Base-by-base conservation (phyloP, 2,113 vertebrate genomes). In the Heterotis niloticus region DNA sequence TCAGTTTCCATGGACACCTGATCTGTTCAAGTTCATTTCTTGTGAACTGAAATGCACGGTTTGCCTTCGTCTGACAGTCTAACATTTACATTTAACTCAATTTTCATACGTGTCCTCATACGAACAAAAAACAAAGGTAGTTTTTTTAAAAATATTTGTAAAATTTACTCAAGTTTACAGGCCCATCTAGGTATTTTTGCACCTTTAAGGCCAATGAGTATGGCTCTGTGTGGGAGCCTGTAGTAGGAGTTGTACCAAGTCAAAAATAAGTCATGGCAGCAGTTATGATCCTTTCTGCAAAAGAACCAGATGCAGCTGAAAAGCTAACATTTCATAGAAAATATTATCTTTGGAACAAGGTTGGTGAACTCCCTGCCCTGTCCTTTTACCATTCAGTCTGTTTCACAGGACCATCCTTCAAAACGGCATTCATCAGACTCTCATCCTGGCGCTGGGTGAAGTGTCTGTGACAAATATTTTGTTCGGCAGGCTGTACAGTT, bases 1-100 rank as follows among this genome's bases (percentile, higher is more conserved):
- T 82, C 91, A 89, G 94, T 98, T 96, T 91, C 95, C 95, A 94
- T 96, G 94, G 94, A 89, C 93, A 98, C 95, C 86, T 88, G 90
- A 90, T 91, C 91, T 91, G 89, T 93, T 92, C 91, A 90, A 90
- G 88, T 91, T 90, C 88, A 90, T 86, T 88, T 88, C 92, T 91
- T 91, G 90, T 89, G 91, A 85, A 91, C 91, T 92, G 87, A 88
- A 89, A 89, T 91, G 84, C 76, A 24, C 10, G 13, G 12, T 17
- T 14, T 70, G 17, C 29, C 9, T 70, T 44, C 34, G 7, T 44
- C 34, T 44, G 34, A 44, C 34, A 44, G 28, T 69, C 28, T n/a
- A 70, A 51, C 26, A n/a, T 0, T n/a, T 70, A 70, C 34, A 44
- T 44, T 44, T 44, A 7, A 44, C 44, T 12, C 17, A 16, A 34